Evolutionary conservation across 2,113 vertebrate genomes (phyloP).

Genomic region (Mormyrus lacerda): DNA sequence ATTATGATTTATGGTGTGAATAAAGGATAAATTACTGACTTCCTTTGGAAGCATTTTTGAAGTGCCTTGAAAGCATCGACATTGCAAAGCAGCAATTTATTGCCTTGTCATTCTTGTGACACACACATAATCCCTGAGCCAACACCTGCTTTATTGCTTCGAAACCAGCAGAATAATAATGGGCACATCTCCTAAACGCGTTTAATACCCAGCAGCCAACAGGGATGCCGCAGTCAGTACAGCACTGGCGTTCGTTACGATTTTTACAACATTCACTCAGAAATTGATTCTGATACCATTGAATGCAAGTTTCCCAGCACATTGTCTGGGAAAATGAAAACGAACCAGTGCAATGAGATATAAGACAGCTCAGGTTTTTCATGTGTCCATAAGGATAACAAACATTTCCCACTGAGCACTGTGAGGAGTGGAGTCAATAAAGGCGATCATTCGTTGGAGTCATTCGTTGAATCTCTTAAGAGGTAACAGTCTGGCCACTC

Average conservation of each 20-base stretch:
- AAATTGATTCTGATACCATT: background rate
- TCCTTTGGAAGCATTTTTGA: slow-evolving; percentile 5
- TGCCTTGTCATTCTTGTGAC: slow-evolving; percentile 7
- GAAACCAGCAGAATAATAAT: background rate
- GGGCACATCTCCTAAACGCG: background rate
- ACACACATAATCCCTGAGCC: slow-evolving; percentile 4
- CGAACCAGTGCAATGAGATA: background rate
- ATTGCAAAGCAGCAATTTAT: slow-evolving; percentile 4
- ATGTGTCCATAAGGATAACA: background rate
- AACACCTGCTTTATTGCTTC: background rate
- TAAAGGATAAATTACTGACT: background rate
- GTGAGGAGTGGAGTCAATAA: background rate
- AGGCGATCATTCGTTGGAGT: background rate
- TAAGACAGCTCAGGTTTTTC: background rate
- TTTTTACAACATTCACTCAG: background rate
- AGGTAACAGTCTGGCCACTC: background rate
- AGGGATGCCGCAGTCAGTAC: background rate
- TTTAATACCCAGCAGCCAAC: background rate
- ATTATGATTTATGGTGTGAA: slow-evolving; percentile 12
- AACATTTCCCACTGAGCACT: background rate
- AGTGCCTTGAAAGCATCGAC: background rate
- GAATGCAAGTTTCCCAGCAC: background rate
- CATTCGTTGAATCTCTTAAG: background rate
- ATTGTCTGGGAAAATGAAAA: background rate
- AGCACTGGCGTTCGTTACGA: background rate